A percentile compares a stretch with the other conserved stretches of the same genome.
Evolutionary conservation across 2,888 invertebrate species (phyloP).

Genomic region (Trichacis sp.): DNA sequence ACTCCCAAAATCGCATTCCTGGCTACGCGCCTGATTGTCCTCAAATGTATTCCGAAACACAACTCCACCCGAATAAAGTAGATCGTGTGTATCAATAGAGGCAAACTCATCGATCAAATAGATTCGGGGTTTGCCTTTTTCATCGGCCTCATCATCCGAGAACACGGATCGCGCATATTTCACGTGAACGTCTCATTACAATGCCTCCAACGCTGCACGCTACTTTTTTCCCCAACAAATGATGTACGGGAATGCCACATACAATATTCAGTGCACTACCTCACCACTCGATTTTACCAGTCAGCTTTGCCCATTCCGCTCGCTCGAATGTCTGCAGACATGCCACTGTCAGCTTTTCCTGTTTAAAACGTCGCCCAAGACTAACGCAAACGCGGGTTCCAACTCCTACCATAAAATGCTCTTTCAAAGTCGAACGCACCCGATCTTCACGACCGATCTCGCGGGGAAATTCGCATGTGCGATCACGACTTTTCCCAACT

Average conservation of each 20-base stretch:
- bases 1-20: too few species aligned
- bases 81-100: not conserved
- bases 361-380: slow-evolving; percentile 36
- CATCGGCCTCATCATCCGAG: slow-evolving; percentile 33
- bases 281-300: slow-evolving; percentile 55
- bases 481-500: slow-evolving; percentile 1
- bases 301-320: slow-evolving; percentile 47
- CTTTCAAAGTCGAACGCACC: slow-evolving; percentile 37
- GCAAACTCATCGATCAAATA: slow-evolving; percentile 33
- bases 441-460: slow-evolving; percentile 31
- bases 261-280: slow-evolving; percentile 58
- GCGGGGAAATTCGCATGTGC: slow-evolving; percentile 22
- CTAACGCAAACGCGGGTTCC: slow-evolving; percentile 41
- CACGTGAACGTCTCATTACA: slow-evolving; percentile 47
- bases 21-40: too few species aligned
- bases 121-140: slow-evolving; percentile 17
- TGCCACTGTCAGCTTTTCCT: slow-evolving; percentile 41
- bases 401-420: slow-evolving; percentile 44
- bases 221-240: slow-evolving; percentile 52
- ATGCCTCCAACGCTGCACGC: slow-evolving; percentile 46
- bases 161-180: slow-evolving; percentile 46
- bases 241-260: slow-evolving; percentile 56
- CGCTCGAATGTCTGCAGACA: slow-evolving; percentile 38
- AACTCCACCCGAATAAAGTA: too few species aligned
- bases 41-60: too few species aligned